Evolutionary conservation across 2,888 invertebrate genomes (phyloP), one percentile per base, ranked within the genome.

Genomic region (Amiota communis): DNA sequence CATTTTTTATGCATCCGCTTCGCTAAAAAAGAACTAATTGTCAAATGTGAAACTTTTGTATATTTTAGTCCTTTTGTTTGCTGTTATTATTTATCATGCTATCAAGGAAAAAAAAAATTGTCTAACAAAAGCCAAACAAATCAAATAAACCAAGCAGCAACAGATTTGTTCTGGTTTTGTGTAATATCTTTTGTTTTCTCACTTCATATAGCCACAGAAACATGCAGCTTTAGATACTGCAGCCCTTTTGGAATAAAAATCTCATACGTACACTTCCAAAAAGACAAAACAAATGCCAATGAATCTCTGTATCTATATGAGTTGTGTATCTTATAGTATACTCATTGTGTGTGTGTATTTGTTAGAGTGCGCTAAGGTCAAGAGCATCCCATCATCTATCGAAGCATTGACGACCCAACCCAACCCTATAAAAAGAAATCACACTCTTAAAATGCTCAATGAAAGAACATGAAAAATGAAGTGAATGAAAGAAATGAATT

Each of bases 401-500:
- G 23, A 3, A 23, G 23, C 23, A 3, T 2, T 23, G 23, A 23
- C 23, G 36, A 36, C 69, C 13, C 77, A 81, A 86, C 81, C 86
- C 83, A 71, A 69, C 74, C 75, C 79, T 77, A 80, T 81, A 78
- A 80, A n/a, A 80, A 36, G 12, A 63, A 63, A 36, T 23, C 23
- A 63, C 11, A 67, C n/a, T 17, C 23, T 49, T 13, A 8, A 48
- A 64, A 36, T 36, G 36, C 36, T 36, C 72, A 74, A 80, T 83
- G 86, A 86, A 84, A 56, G 70, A 70, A 70, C 47, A 70, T 84
- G 86, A 81, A 84, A 77, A 78, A 71, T 74, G 78, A 74, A 75
- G 76, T 84, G 83, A 86, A 84, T 84, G 85, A 83, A 84, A 77
- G 72, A 51, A 65, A 53, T 46, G 61, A 36, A n/a, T n/a, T n/a